Base-by-base conservation (phyloP, 2,113 vertebrate species). In the human region DNA sequence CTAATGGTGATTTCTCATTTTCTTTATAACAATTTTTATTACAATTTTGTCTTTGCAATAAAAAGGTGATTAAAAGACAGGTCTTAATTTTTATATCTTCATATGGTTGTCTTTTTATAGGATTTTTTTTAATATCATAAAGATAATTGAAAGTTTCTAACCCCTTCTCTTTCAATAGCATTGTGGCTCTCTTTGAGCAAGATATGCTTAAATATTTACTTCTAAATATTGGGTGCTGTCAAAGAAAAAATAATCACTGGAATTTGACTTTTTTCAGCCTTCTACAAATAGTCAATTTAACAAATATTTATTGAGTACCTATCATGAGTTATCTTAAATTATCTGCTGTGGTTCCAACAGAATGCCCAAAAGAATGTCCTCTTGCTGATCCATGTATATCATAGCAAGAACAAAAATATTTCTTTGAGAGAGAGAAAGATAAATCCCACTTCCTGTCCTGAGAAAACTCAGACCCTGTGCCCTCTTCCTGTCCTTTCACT, bases 31-130 rank as follows among this genome's bases (percentile, higher is more conserved):
- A 68, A 80, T 75, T 92, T 45, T 66, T 43, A 66, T 68, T 82
- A 45, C 2, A 59, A 27, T 45, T 95, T 91, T 78, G 22, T 83
- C 55, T 70, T 96, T 57, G 61, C 52, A 91, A 68, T 79, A 68
- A 48, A 90, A 92, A 95, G 52, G 27, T 92, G 6, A 93, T 68
- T 82, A 92, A 96, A 81, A 52, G 32, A 73, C 14, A 86, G 59
- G 25, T 70, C 7, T 81, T 70, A 81, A 80, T 75, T 87, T 92
- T 81, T 73, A 27, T 83, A 68, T 10, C 30, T 92, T 94, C 64
- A 38, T 72, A 23, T 88, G 50, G 43, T 25, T 92, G 13, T 20
- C 8, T 84, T 23, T 57, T 86, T 48, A 50, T 79, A 38, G 12
- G 20, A 79, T 35, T 70, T 25, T 83, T 57, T 79, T 48, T 79